Evolutionary conservation across 1,140 invertebrate species (phyloP), one percentile per base, ranked within the genome.

Genomic region (Scaptomyza graminum): DNA sequence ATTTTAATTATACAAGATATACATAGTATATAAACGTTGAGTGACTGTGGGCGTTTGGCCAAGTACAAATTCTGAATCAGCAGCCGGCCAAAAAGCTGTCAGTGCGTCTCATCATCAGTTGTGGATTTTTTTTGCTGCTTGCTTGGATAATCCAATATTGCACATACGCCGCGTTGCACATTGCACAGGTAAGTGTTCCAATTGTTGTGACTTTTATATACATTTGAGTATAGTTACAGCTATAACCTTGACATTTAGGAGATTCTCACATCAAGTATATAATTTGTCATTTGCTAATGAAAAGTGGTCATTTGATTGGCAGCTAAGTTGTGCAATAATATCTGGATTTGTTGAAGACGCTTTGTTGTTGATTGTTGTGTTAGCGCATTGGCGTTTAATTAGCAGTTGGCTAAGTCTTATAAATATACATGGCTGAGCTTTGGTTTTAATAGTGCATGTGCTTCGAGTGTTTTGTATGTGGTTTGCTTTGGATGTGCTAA

Each of bases 271-370:
- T 5, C 16, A 8, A 12, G 31, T 63, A 79, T 59, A 47, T 62
- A 76, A 77, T 84, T 85, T 85, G 81, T 85, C 81, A 76, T 79
- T 57, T 51, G 77, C 60, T 85, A 85, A 85, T 78, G 78, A 79
- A 81, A 87, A 74, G 70, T 55, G 52, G 55, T 44, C 69, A 57
- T 74, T 79, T 85, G 81, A 85, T 85, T 85, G 81, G 80, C 74
- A 84, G 64, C 67, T 87, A 81, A 84, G 74, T 71, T 80, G 65
- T 82, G 70, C 78, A 82, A 77, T 61, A 75, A 65, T 79, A 62
- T 76, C 61, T 66, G 71, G 76, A 52, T 67, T 60, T 71, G 66
- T 74, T 59, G 28, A 79, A 83, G 75, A 61, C 67, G 62, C 68
- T 69, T 70, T 31, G 70, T 31, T 49, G 61, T 16, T 61, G 37